Evolutionary conservation across 2,113 vertebrate genomes (phyloP).

Genomic region (Amazona vittata): DNA sequence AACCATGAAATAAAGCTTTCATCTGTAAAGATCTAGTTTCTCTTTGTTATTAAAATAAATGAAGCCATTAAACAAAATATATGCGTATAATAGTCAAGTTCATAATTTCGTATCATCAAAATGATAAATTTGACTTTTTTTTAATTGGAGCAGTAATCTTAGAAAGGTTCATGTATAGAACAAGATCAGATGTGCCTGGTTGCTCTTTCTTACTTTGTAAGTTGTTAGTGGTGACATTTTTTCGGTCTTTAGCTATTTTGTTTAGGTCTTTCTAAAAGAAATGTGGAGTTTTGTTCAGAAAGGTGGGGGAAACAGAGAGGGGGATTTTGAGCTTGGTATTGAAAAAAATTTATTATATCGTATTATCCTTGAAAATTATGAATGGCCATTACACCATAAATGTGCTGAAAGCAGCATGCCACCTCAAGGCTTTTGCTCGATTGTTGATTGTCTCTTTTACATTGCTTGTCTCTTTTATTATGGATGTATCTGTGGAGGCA

Average conservation of each 20-base stretch:
- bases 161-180: neutral
- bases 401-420: conserved; percentile 12
- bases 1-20: conserved; percentile 72
- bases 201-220: conserved; percentile 55
- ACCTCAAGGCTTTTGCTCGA: conserved; percentile 60
- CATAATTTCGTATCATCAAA: conserved; percentile 67
- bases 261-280: conserved; percentile 11
- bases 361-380: neutral
- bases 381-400: neutral
- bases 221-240: conserved; percentile 20
- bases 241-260: conserved; percentile 29
- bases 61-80: conserved; percentile 76
- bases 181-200: conserved; percentile 42
- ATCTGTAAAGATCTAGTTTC: conserved; percentile 77
- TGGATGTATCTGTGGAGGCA: neutral
- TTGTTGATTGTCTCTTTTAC: conserved; percentile 53
- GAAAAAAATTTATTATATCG: conserved; percentile 31
- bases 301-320: neutral
- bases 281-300: neutral
- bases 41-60: conserved; percentile 83
- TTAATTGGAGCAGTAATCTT: conserved; percentile 53
- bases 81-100: conserved; percentile 66
- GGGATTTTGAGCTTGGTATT: neutral
- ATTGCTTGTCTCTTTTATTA: conserved; percentile 51
- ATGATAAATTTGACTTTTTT: conserved; percentile 55